These are phyloP conservation scores for Mimumesa dahlbomi DNA, from an alignment of 2,888 invertebrate genomes.

Conservation along the genomic window DNA sequence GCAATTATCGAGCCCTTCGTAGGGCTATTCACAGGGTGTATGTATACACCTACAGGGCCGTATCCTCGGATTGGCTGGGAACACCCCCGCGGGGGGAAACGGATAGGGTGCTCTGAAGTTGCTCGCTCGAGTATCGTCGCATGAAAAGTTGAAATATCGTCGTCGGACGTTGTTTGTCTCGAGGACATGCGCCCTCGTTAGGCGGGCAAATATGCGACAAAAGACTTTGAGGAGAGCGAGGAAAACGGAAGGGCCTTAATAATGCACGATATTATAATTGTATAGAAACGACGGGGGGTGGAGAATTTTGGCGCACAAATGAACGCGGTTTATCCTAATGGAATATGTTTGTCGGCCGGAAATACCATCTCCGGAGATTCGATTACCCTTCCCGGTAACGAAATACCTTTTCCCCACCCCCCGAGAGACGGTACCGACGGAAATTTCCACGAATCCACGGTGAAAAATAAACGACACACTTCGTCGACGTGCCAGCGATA, in stretches of 20 bases:
- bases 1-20: slow-evolving; percentile 21
- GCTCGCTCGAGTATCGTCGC: slow-evolving; percentile 34
- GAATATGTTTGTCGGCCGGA: neutral
- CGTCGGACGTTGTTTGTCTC: slow-evolving; percentile 67
- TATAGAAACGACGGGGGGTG: slow-evolving; percentile 2
- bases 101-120: slow-evolving; percentile 29
- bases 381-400: no score
- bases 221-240: slow-evolving; percentile 54
- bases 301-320: neutral
- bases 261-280: slow-evolving; percentile 65
- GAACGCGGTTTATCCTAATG: slow-evolving; percentile 10
- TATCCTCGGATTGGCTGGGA: slow-evolving; percentile 25
- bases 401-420: no score
- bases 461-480: no score
- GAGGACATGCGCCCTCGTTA: slow-evolving; percentile 73
- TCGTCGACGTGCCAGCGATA: no score
- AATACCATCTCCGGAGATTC: no score
- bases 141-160: slow-evolving; percentile 69
- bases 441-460: no score
- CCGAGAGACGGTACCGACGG: no score
- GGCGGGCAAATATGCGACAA: slow-evolving; percentile 70
- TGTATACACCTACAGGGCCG: slow-evolving; percentile 1
- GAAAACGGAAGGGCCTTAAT: slow-evolving; percentile 44
- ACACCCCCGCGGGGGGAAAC: slow-evolving; percentile 21
- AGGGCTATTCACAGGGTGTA: neutral